Conservation (phyloP, 2,888 invertebrate genomes). For the Drosophila tanythrix region DNA sequence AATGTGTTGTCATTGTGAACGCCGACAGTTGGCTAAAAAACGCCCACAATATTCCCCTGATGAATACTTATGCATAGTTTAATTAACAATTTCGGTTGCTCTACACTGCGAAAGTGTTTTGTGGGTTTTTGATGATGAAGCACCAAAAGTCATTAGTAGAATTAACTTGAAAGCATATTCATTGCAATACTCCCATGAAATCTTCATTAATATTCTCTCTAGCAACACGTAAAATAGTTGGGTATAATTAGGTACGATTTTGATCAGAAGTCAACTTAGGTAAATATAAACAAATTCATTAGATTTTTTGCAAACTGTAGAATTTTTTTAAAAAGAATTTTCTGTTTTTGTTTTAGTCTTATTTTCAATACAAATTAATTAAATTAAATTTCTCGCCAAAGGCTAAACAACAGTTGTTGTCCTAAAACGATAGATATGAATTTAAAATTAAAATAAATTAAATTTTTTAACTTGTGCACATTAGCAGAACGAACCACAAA, state of each 20-base stretch:
- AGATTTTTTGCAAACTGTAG: not conserved
- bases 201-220: not conserved
- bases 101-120: not conserved
- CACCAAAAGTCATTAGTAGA: not conserved
- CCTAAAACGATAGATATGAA: conserved; percentile 9
- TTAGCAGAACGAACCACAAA: conserved; percentile 16
- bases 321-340: not conserved
- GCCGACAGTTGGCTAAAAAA: not conserved
- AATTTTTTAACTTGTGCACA: not conserved
- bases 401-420: not conserved
- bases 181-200: not conserved
- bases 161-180: not conserved
- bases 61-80: conserved; percentile 31
- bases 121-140: conserved; percentile 10
- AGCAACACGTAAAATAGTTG: not conserved
- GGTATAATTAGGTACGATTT: not conserved
- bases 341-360: conserved; percentile 5
- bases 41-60: conserved; percentile 1
- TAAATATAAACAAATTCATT: not conserved
- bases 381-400: conserved; percentile 46
- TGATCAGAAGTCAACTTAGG: not conserved
- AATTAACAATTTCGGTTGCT: conserved; percentile 53
- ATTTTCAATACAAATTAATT: conserved; percentile 41
- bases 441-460: not conserved
- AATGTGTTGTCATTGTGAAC: conserved; percentile 43